Conservation (phyloP, 1,140 invertebrate genomes). For the Zophobas atratus region DNA sequence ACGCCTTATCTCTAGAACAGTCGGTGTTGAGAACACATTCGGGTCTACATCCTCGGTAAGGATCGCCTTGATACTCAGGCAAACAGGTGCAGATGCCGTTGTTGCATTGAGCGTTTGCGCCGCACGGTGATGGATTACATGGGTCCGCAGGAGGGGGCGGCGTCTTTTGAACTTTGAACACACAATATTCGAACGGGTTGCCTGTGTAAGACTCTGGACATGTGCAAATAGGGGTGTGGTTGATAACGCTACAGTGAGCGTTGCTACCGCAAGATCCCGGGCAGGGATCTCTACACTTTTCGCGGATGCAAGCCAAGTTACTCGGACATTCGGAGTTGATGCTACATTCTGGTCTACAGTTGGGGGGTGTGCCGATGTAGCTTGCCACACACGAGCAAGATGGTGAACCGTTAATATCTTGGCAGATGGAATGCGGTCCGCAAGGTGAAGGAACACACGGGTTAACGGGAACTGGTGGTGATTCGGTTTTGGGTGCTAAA, state of each 20-base stretch:
- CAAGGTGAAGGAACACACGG: constrained; percentile 84
- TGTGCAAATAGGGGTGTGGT: constrained; percentile 79
- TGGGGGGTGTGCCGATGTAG: constrained; percentile 80
- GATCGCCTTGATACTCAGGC: constrained; percentile 78
- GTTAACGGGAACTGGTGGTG: constrained; percentile 69
- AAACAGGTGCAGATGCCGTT: constrained; percentile 76
- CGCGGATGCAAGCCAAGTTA: constrained; percentile 77
- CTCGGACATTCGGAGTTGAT: constrained; percentile 79
- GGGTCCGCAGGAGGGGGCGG: constrained; percentile 67
- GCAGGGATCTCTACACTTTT: constrained; percentile 82
- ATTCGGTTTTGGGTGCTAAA: constrained; percentile 57
- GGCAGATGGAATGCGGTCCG: constrained; percentile 80
- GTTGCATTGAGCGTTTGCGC: constrained; percentile 74
- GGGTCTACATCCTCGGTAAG: constrained; percentile 77
- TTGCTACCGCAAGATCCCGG: constrained; percentile 78
- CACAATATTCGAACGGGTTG: constrained; percentile 78
- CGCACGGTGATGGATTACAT: constrained; percentile 79
- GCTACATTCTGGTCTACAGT: constrained; percentile 80
- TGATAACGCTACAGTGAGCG: constrained; percentile 78
- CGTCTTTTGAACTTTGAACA: constrained; percentile 62
- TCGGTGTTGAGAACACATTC: constrained; percentile 79
- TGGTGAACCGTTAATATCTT: constrained; percentile 73
- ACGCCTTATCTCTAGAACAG: constrained; percentile 78
- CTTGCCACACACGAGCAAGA: constrained; percentile 78
- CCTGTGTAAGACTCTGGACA: constrained; percentile 79